These are phyloP conservation scores for Listronotus oregonensis DNA, from an alignment of 1,140 invertebrate species.

Conservation along the genomic window DNA sequence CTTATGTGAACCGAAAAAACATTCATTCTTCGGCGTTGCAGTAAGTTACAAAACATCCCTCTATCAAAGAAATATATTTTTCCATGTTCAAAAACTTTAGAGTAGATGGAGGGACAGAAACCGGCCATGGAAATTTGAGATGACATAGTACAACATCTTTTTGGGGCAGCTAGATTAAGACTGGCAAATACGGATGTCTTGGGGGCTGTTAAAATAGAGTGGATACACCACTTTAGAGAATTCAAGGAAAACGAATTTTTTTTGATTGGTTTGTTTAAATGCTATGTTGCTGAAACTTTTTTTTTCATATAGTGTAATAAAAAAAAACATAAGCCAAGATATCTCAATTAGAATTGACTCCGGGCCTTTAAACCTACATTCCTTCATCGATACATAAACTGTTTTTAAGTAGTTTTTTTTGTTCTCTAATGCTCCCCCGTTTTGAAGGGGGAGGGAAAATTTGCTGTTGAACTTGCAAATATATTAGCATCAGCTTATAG, in stretches of 20 bases:
- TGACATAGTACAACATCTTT: conserved; percentile 84
- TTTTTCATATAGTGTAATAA: too few species aligned
- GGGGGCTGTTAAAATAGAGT: conserved; percentile 93
- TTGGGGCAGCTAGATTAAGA: conserved; percentile 84
- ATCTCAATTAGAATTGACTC: too few species aligned
- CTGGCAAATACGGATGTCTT: conserved; percentile 91
- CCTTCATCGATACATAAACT: too few species aligned
- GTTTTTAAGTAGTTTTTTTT: conserved; percentile 39
- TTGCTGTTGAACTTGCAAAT: conserved; percentile 82
- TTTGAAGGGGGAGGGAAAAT: conserved; percentile 93
- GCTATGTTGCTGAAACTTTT: neutral
- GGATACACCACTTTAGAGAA: conserved; percentile 72
- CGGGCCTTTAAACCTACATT: too few species aligned
- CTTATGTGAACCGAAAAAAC: conserved; percentile 84
- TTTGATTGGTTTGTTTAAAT: conserved; percentile 79
- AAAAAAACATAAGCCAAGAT: too few species aligned
- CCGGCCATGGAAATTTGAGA: conserved; percentile 89
- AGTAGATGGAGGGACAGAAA: conserved; percentile 85
- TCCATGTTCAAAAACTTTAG: conserved; percentile 76
- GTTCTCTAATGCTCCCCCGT: conserved; percentile 93
- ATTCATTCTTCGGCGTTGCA: conserved; percentile 85
- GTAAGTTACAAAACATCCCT: conserved; percentile 59
- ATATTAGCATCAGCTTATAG: conserved; percentile 79
- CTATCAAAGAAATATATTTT: conserved; percentile 26
- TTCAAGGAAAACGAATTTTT: conserved; percentile 90